These are phyloP conservation scores for Ceyx erithaca DNA, from an alignment of 2,797 vertebrate genomes.

Conservation along the genomic window DNA sequence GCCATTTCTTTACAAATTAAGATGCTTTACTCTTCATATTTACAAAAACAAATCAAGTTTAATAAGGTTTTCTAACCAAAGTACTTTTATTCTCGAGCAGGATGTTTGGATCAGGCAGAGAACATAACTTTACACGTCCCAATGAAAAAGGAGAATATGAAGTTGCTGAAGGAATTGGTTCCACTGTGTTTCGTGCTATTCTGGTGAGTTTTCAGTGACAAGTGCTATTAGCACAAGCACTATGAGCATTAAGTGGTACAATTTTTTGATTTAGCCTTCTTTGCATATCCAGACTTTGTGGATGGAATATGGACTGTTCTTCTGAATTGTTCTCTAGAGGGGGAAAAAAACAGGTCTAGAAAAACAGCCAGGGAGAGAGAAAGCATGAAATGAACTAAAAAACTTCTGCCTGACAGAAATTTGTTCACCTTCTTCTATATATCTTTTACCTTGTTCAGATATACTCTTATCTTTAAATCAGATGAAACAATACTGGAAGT, in stretches of 20 bases:
- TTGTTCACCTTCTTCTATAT: neutral
- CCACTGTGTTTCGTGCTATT: conserved; percentile 97
- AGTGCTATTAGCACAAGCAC: neutral
- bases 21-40: neutral
- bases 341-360: neutral
- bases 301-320: neutral
- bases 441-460: neutral
- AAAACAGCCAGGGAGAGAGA: neutral
- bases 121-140: conserved; percentile 97
- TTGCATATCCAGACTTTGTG: neutral
- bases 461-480: neutral
- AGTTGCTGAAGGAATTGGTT: conserved; percentile 98
- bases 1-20: neutral
- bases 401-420: neutral
- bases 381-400: neutral
- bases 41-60: neutral
- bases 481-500: neutral
- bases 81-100: conserved; percentile 73
- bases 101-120: conserved; percentile 99
- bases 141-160: conserved; percentile 98
- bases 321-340: neutral
- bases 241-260: neutral
- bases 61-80: neutral
- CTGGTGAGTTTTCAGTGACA: conserved; percentile 83
- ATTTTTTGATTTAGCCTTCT: neutral